These are phyloP conservation scores for Borostomias antarcticus DNA, from an alignment of 2,797 vertebrate species.

Conservation along the genomic window DNA sequence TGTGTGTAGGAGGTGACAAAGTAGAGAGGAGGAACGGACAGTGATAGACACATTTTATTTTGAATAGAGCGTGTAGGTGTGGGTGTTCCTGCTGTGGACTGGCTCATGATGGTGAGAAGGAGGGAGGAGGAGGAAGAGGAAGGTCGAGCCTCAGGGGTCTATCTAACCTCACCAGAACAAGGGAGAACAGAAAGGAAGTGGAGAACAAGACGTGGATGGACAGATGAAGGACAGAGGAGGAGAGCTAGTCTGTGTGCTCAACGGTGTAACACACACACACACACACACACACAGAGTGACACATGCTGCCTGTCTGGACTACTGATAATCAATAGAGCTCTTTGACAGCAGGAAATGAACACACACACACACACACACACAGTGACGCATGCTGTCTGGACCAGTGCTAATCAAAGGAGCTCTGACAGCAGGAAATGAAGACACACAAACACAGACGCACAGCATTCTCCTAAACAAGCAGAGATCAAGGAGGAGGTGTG, in stretches of 20 bases:
- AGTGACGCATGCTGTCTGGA: not conserved
- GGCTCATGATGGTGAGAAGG: conserved; percentile 15
- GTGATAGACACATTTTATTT: not conserved
- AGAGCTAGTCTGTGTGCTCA: conserved; percentile 41
- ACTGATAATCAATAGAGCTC: not conserved
- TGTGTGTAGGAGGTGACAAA: not conserved
- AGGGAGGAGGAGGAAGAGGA: conserved; percentile 19
- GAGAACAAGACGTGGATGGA: not conserved
- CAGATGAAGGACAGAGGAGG: not conserved
- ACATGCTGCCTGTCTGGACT: too few species aligned
- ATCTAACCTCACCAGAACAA: not conserved
- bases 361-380: conserved; percentile 9
- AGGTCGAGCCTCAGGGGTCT: not conserved
- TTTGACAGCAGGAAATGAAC: not conserved
- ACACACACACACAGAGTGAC: conserved; percentile 31
- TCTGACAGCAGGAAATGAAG: not conserved
- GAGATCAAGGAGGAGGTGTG: not conserved
- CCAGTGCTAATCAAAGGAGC: not conserved
- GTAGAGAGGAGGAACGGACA: not conserved
- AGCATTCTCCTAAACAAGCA: not conserved
- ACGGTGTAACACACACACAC: conserved; percentile 46
- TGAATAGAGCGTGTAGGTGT: conserved; percentile 26
- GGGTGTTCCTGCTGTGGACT: not conserved
- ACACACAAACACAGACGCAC: not conserved
- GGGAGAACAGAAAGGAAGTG: not conserved